These are phyloP conservation scores for Lithophane leautieri DNA, from an alignment of 2,888 invertebrate species.

Conservation along the genomic window DNA sequence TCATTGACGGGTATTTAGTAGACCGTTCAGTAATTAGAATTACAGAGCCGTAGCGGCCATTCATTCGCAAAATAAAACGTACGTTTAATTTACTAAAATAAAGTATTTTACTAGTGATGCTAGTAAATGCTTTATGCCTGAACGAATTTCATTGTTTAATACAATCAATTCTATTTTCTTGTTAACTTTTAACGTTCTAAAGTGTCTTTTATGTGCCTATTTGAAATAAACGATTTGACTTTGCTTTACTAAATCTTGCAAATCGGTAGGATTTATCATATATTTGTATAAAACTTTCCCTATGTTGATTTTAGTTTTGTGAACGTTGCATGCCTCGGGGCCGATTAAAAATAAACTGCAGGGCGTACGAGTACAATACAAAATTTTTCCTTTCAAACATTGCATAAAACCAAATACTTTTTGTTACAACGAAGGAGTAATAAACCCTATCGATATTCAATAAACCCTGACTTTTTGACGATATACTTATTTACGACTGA, in stretches of 20 bases:
- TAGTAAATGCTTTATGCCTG: slow-evolving; percentile 26
- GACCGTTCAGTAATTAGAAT: slow-evolving; percentile 48
- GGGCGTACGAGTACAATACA: too few relatives aligned
- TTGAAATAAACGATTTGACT: too few relatives aligned
- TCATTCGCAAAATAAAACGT: slow-evolving; percentile 32
- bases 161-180: too few relatives aligned
- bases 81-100: slow-evolving; percentile 41
- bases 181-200: too few relatives aligned
- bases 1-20: slow-evolving; percentile 48
- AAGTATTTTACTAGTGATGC: slow-evolving; percentile 23
- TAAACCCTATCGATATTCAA: slow-evolving; percentile 65
- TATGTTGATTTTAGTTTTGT: slow-evolving; percentile 5
- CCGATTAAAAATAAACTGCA: background rate
- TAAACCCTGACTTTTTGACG: slow-evolving; percentile 56
- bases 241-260: slow-evolving; percentile 1
- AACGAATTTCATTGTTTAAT: slow-evolving; percentile 25
- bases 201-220: too few relatives aligned
- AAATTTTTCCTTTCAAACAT: background rate
- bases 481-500: slow-evolving; percentile 62
- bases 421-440: slow-evolving; percentile 39
- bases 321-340: background rate
- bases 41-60: slow-evolving; percentile 19
- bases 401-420: slow-evolving; percentile 13
- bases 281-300: background rate
- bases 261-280: background rate